Evolutionary conservation across 2,113 vertebrate species (phyloP).

Genomic region (Pavo muticus): DNA sequence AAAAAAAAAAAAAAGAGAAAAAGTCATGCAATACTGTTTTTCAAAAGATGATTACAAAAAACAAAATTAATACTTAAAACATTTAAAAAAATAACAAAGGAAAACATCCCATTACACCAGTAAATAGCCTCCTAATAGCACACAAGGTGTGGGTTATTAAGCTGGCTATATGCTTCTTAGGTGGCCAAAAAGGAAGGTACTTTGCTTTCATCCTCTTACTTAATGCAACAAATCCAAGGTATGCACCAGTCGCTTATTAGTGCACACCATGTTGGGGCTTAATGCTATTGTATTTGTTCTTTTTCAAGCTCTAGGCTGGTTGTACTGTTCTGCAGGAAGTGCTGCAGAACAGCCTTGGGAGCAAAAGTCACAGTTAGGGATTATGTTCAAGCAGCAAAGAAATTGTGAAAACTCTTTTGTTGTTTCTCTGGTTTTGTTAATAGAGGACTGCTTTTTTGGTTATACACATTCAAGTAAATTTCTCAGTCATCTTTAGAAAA

Average conservation of each 20-base stretch:
- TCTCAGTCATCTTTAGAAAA: constrained; percentile 53
- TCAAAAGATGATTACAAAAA: not conserved
- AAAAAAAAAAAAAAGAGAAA: not conserved
- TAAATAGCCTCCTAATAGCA: constrained; percentile 12
- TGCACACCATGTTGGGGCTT: constrained; percentile 34
- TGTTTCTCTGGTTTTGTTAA: constrained; percentile 19
- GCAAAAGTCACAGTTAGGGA: constrained; percentile 41
- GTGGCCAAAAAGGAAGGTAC: constrained; percentile 14
- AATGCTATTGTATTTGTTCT: constrained; percentile 41
- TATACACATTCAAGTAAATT: constrained; percentile 30
- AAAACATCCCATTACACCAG: not conserved
- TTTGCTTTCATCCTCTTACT: constrained; percentile 47
- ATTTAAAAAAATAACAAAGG: not conserved
- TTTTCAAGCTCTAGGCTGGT: constrained; percentile 42
- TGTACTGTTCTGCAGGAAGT: constrained; percentile 21
- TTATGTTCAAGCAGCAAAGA: constrained; percentile 37
- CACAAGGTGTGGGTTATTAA: not conserved
- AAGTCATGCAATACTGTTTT: not conserved
- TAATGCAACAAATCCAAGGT: constrained; percentile 33
- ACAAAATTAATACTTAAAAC: not conserved
- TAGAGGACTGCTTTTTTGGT: constrained; percentile 17
- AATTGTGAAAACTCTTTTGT: constrained; percentile 44
- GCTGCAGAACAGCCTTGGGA: constrained; percentile 26
- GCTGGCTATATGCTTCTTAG: not conserved
- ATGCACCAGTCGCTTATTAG: constrained; percentile 18